Percentiles rank a stretch among this genome's conserved stretches.
Evolutionary conservation across 2,888 invertebrate genomes (phyloP).

Genomic region (Resseliella maxima): DNA sequence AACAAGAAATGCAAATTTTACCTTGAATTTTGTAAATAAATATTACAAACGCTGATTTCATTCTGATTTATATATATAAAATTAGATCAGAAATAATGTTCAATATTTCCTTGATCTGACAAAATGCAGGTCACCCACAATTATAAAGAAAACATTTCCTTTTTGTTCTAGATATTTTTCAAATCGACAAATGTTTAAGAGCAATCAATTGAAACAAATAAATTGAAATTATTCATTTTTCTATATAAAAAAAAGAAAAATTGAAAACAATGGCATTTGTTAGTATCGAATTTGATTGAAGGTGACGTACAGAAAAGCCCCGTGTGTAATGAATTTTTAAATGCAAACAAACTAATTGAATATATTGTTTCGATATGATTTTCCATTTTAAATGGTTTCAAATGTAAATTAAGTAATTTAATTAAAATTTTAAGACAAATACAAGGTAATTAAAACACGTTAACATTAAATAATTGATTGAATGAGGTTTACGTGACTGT

Average conservation of each 20-base stretch:
- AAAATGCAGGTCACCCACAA: conserved; percentile 3
- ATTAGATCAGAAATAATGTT: background rate
- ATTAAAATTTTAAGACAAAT: background rate
- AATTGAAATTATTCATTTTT: background rate
- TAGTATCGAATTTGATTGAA: background rate
- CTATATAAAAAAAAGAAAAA: background rate
- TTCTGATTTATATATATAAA: background rate
- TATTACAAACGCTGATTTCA: background rate
- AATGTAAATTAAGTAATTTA: background rate
- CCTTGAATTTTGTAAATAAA: conserved; percentile 27
- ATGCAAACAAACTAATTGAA: too few species aligned
- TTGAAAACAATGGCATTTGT: background rate
- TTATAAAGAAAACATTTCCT: background rate
- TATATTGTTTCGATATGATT: background rate
- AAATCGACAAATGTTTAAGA: background rate
- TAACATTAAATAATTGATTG: too few species aligned
- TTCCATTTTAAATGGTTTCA: background rate
- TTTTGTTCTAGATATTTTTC: background rate
- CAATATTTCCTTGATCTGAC: background rate
- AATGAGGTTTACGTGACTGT: too few species aligned
- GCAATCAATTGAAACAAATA: background rate
- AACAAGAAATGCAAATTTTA: background rate
- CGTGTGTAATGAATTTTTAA: background rate
- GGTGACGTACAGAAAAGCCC: background rate
- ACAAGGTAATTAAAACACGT: background rate